phyloP scores from a whole-genome alignment of 2,797 vertebrate species.

The Poliocrania exsul region DNA sequence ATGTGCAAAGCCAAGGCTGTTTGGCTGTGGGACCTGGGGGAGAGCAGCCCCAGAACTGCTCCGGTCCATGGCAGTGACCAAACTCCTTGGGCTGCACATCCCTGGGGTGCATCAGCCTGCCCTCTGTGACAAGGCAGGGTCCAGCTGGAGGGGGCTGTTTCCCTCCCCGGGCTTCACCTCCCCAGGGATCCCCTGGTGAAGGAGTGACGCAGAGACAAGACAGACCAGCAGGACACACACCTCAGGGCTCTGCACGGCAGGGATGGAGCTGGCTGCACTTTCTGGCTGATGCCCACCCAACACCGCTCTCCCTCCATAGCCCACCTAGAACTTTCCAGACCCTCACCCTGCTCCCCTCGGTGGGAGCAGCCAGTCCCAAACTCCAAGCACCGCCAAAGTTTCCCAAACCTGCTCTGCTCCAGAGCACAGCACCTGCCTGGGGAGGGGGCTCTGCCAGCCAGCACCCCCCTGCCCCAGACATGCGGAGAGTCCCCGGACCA shows the following conservation, averaged over 20 bases:
- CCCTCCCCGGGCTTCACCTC: neutral
- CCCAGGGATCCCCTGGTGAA: neutral
- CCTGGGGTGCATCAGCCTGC: neutral
- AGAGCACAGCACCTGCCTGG: neutral
- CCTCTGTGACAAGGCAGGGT: neutral
- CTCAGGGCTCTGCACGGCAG: neutral
- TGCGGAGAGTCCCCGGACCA: fast-evolving
- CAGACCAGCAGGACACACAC: neutral
- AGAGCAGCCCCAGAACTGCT: neutral
- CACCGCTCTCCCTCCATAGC: fast-evolving
- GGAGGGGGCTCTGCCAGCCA: neutral
- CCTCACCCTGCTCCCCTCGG: neutral
- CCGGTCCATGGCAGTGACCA: fast-evolving
- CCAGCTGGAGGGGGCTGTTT: neutral
- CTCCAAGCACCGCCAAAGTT: neutral
- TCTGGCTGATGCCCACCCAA: neutral
- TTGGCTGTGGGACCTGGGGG: neutral
- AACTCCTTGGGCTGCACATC: fast-evolving
- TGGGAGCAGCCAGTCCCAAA: neutral
- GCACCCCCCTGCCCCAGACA: neutral
- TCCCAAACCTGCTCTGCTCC: neutral
- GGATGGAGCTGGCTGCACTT: neutral
- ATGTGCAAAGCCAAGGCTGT: fast-evolving
- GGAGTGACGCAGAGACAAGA: neutral
- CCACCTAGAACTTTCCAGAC: slow-evolving; percentile 13